A percentile compares a stretch with the other conserved stretches of the same genome.
Evolutionary conservation across 2,797 vertebrate genomes (phyloP).

Genomic region (Allobates femoralis): DNA sequence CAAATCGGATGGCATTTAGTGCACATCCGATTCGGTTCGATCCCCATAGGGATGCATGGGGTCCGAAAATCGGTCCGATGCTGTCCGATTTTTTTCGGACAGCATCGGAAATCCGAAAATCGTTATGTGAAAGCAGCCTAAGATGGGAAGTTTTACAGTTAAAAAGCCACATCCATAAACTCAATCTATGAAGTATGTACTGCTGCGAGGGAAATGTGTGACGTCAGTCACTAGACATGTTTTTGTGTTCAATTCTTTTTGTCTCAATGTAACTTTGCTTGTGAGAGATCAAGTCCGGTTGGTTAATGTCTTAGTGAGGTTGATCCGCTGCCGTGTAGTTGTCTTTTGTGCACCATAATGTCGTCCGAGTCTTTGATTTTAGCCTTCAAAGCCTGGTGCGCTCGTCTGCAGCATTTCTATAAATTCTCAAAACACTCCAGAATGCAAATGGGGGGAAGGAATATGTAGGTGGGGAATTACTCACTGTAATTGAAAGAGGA

Average conservation of each 20-base stretch:
- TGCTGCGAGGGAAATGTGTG: not conserved
- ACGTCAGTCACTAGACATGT: not conserved
- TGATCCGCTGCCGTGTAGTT: not conserved
- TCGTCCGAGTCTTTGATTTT: not conserved
- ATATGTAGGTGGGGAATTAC: conserved; percentile 42
- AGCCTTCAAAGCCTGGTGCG: not conserved
- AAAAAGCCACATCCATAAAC: too few relatives aligned
- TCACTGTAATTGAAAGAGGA: conserved; percentile 39
- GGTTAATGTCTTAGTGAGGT: not conserved
- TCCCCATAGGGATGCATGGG: too few relatives aligned
- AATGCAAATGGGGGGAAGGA: conserved; percentile 30
- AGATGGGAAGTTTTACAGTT: too few relatives aligned
- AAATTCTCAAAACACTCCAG: conserved; percentile 6
- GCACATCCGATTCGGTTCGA: too few relatives aligned
- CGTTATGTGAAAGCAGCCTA: too few relatives aligned
- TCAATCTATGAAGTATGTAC: too few relatives aligned
- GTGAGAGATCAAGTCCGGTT: not conserved
- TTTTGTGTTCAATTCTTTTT: not conserved
- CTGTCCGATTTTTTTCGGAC: too few relatives aligned
- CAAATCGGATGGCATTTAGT: too few relatives aligned
- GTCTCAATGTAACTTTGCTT: not conserved
- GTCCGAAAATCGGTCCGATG: too few relatives aligned
- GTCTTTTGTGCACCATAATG: not conserved
- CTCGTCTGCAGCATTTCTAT: not conserved
- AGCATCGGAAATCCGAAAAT: too few relatives aligned